Percentiles rank a stretch among this genome's conserved stretches.
These are phyloP conservation scores for Hoplias malabaricus DNA, from an alignment of 2,113 vertebrate genomes.

Conservation along the genomic window DNA sequence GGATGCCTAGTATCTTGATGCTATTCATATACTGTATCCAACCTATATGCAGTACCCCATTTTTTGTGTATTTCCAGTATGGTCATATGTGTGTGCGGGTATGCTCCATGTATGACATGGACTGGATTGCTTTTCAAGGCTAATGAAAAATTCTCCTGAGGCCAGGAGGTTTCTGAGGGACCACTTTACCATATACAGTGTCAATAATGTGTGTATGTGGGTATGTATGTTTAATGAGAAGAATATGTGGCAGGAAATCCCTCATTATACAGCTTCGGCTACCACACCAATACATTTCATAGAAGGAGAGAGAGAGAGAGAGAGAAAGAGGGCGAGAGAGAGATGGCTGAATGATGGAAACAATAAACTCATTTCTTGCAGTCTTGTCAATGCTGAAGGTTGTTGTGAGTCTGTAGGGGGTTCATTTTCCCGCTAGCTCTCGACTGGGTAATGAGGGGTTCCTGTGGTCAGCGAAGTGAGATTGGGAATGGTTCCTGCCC, in stretches of 20 bases:
- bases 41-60: neutral
- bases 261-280: constrained; percentile 57
- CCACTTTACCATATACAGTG: constrained; percentile 49
- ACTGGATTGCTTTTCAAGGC: constrained; percentile 39
- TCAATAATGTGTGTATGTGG: constrained; percentile 35
- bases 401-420: constrained; percentile 20
- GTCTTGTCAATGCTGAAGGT: constrained; percentile 42
- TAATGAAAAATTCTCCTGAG: constrained; percentile 46
- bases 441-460: constrained; percentile 16
- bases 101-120: neutral
- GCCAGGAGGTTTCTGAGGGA: constrained; percentile 47
- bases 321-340: constrained; percentile 28
- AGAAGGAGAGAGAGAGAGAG: neutral
- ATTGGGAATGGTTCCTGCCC: constrained; percentile 14
- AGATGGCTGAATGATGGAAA: constrained; percentile 46
- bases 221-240: constrained; percentile 48
- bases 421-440: constrained; percentile 21
- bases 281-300: constrained; percentile 52
- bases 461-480: neutral
- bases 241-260: constrained; percentile 46
- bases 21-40: neutral
- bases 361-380: constrained; percentile 41
- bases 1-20: neutral
- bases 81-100: neutral
- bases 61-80: constrained; percentile 12